Evolutionary conservation across 2,888 invertebrate species (phyloP), one percentile per base, ranked within the genome.

Genomic region (Synanthedon tipuliformis): DNA sequence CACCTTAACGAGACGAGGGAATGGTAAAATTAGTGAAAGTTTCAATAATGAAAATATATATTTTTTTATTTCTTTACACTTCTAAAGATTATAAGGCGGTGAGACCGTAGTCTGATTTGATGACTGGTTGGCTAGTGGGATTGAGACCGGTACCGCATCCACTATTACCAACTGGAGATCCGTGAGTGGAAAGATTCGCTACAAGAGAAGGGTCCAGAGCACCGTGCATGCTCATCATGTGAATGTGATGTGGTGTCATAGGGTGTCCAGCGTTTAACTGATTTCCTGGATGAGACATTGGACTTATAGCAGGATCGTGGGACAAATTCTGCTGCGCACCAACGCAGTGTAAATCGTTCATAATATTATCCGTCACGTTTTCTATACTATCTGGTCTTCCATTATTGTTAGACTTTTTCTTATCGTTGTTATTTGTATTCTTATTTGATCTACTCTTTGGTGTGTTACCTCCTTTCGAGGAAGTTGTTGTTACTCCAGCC

Each of bases 101-200:
- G 69, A 96, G 90, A 78, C 94, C 95, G 75, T 95, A 95, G 85
- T 95, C 95, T 64, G 94, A 94, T 84, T 95, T 95, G 69, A 94
- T 94, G 69, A 92, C 88, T 58, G 91, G 86, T 61, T 90, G 89
- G 61, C 70, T 81, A 51, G 67, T 64, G 48, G 84, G 72, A 55
- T 67, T 73, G 55, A 87, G 73, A 45, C 84, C 85, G 5, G 81
- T 80, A 23, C 88, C 88, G 55, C 87, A 88, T 40, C 84, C 81
- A 23, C 89, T 77, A 52, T 81, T 77, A 16, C 89, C 83, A 27
- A 89, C 79, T 11, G 91, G 89, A 7, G 90, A 89, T 51, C 90
- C 85, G 61, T 89, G 89, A 41, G 88, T 87, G 48, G 89, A 75
- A 16, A 89, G 78, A 55, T 73, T 82, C 52, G 86, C 88, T 12